Evolutionary conservation across 2,113 vertebrate genomes (phyloP).

Genomic region (Potamarius usumacintae): DNA sequence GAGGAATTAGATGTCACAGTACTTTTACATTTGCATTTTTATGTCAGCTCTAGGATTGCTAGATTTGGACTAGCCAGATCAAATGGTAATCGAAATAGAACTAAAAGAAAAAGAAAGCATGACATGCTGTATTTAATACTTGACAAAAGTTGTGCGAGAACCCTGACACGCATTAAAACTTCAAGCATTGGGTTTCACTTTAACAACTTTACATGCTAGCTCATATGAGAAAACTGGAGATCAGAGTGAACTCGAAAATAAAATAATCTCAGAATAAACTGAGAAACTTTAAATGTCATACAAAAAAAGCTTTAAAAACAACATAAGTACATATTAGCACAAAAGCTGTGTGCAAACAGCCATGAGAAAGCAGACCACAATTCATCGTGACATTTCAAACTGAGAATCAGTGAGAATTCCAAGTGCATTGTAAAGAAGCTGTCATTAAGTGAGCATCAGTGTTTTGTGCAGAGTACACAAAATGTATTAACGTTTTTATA

Average conservation of each 20-base stretch:
- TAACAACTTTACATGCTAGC: background rate
- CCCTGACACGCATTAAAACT: background rate
- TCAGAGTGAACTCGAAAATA: background rate
- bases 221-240: background rate
- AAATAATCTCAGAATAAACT: background rate
- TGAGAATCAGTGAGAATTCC: background rate
- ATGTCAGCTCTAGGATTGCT: background rate
- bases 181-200: background rate
- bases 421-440: background rate
- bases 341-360: constrained; percentile 33
- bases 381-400: constrained; percentile 26
- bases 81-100: background rate
- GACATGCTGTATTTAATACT: background rate
- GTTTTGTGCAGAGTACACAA: background rate
- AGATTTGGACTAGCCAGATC: background rate
- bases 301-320: background rate
- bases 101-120: background rate
- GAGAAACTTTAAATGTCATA: background rate
- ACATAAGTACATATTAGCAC: constrained; percentile 2
- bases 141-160: background rate
- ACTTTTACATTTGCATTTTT: background rate
- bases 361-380: constrained; percentile 1
- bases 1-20: background rate
- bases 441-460: background rate
- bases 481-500: background rate